These are phyloP conservation scores for Lepidocyrtoides sp. DNA, from an alignment of 2,888 invertebrate species.

Conservation along the genomic window DNA sequence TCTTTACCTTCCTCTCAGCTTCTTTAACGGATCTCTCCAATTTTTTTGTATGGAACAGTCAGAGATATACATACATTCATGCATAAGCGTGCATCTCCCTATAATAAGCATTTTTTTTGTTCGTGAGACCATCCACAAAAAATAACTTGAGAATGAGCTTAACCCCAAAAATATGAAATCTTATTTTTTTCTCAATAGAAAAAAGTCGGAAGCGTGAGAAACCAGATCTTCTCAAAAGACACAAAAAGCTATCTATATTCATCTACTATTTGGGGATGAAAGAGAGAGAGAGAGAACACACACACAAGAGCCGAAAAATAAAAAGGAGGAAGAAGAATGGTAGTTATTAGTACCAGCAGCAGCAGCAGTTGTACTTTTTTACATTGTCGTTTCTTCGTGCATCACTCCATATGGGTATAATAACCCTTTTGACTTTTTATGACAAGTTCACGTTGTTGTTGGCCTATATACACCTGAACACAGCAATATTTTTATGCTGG, in stretches of 20 bases:
- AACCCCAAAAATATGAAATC: slow-evolving; percentile 6
- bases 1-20: background rate
- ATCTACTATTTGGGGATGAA: no score
- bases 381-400: no score
- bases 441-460: slow-evolving; percentile 49
- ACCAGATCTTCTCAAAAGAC: background rate
- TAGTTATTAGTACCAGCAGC: no score
- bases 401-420: no score
- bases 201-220: slow-evolving; percentile 64
- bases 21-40: no score
- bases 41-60: background rate
- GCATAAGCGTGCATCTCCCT: no score
- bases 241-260: background rate
- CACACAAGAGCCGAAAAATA: no score
- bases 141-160: background rate
- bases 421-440: slow-evolving; percentile 39
- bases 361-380: no score
- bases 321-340: no score
- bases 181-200: background rate
- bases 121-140: no score
- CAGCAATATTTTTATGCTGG: slow-evolving; percentile 30
- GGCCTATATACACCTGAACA: background rate
- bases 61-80: no score
- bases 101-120: background rate
- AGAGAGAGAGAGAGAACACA: no score